phyloP scores from a whole-genome alignment of 1,140 invertebrate species.

The Heterodera schachtii region DNA sequence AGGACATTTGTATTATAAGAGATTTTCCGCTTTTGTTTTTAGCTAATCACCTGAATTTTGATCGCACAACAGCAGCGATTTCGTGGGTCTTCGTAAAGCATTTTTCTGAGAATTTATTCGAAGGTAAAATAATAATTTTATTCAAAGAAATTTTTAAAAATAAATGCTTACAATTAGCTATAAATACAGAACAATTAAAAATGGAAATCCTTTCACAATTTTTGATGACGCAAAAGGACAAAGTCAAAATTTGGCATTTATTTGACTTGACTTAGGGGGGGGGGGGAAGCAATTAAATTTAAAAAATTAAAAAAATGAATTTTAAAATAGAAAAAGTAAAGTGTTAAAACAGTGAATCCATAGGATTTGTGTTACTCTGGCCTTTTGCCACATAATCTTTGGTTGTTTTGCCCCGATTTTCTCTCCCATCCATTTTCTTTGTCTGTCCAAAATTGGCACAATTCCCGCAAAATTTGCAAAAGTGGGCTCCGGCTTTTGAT shows the following conservation, averaged over 20 bases:
- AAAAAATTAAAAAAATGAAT: too few relatives aligned
- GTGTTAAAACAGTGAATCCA: neutral
- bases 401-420: too few relatives aligned
- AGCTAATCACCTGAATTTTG: neutral
- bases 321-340: neutral
- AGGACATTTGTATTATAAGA: too few relatives aligned
- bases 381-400: neutral
- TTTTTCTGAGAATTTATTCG: neutral
- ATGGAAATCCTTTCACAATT: too few relatives aligned
- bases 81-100: conserved; percentile 28
- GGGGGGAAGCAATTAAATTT: too few relatives aligned
- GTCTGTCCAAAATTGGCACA: neutral
- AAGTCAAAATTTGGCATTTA: too few relatives aligned
- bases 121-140: neutral
- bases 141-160: neutral
- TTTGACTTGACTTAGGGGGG: too few relatives aligned
- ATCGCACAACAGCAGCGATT: conserved; percentile 34
- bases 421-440: too few relatives aligned
- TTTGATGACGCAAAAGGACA: too few relatives aligned
- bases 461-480: neutral
- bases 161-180: neutral
- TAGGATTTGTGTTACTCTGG: too few relatives aligned
- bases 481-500: neutral
- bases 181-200: neutral
- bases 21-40: too few relatives aligned